Evolutionary conservation across 2,888 invertebrate genomes (phyloP).

Genomic region (Stictocephala bisonia): DNA sequence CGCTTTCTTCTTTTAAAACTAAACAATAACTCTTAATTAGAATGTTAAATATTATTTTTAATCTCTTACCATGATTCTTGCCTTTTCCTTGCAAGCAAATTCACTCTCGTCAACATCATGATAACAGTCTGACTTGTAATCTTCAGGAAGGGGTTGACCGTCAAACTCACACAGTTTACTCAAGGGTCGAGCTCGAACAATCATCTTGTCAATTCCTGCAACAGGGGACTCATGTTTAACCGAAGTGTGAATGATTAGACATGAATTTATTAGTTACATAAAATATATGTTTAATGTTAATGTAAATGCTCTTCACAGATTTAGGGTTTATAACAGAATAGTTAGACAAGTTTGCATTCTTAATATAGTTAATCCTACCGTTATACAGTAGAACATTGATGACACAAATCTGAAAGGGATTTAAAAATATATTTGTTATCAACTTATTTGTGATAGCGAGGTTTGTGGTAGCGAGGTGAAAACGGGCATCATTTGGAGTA

Average conservation of each 20-base stretch:
- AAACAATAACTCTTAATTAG: conserved; percentile 69
- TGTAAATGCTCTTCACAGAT: not conserved
- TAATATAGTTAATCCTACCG: too few species aligned
- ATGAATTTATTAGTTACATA: not conserved
- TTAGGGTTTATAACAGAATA: too few species aligned
- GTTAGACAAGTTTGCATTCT: too few species aligned
- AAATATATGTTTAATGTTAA: not conserved
- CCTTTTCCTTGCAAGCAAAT: conserved; percentile 84
- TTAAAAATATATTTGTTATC: too few species aligned
- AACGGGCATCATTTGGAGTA: too few species aligned
- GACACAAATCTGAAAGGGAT: too few species aligned
- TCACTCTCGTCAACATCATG: conserved; percentile 83
- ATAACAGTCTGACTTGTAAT: conserved; percentile 83
- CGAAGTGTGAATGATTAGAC: too few species aligned
- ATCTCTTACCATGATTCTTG: conserved; percentile 78
- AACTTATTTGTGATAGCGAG: too few species aligned
- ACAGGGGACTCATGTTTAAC: too few species aligned
- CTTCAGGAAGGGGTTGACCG: conserved; percentile 75
- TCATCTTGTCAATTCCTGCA: conserved; percentile 74
- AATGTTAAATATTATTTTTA: not conserved
- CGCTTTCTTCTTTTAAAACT: too few species aligned
- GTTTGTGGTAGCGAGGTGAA: too few species aligned
- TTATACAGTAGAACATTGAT: too few species aligned
- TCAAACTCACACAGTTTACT: conserved; percentile 80
- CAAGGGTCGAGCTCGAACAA: conserved; percentile 76